Percentiles rank a stretch among this genome's conserved stretches.
These are phyloP conservation scores for Piprites chloris DNA, from an alignment of 2,113 vertebrate species.

Conservation along the genomic window DNA sequence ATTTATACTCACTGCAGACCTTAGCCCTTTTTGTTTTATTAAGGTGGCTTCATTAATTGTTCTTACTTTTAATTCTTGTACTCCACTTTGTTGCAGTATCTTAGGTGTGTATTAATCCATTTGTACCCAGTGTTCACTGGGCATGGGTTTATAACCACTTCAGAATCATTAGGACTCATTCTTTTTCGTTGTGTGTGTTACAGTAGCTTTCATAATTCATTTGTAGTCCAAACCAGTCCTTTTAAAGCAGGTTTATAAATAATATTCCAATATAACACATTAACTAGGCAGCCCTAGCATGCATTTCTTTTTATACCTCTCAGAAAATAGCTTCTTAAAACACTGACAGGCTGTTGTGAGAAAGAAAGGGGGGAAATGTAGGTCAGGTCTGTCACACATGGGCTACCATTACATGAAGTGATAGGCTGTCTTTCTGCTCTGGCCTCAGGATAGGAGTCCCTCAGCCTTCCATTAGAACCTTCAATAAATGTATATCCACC, in stretches of 20 bases:
- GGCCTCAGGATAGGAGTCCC: conserved; percentile 87
- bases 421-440: conserved; percentile 86
- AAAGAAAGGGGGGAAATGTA: conserved; percentile 85
- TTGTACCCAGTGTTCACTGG: background rate
- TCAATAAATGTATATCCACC: conserved; percentile 81
- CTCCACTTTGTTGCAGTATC: background rate
- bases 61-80: background rate
- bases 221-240: conserved; percentile 1
- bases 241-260: conserved; percentile 52
- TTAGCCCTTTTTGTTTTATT: conserved; percentile 1
- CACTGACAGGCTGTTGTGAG: conserved; percentile 77
- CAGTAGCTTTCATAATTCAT: conserved; percentile 30
- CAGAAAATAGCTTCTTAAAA: conserved; percentile 78
- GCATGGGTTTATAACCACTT: background rate
- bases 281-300: conserved; percentile 63
- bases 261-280: conserved; percentile 45
- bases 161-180: background rate
- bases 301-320: conserved; percentile 71
- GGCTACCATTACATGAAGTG: conserved; percentile 85
- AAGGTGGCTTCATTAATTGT: conserved; percentile 20
- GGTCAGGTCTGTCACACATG: conserved; percentile 92
- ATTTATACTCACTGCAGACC: conserved; percentile 17
- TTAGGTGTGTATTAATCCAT: background rate
- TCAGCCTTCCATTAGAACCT: conserved; percentile 87
- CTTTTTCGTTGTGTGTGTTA: background rate